Evolutionary conservation across 2,113 vertebrate genomes (phyloP).

Genomic region (Myotis yumanensis): DNA sequence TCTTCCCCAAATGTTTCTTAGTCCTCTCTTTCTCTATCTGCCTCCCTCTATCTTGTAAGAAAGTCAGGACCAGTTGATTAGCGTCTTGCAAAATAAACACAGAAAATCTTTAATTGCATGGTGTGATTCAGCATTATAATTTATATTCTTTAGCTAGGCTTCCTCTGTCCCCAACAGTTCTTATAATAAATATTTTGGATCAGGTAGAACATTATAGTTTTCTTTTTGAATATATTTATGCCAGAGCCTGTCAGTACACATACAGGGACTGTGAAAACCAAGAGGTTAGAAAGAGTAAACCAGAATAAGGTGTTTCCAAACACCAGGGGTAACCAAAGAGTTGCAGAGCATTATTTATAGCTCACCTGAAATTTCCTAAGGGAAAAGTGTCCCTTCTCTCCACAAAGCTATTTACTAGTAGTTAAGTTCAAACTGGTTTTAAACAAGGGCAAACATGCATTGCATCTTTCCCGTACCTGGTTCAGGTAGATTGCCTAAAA

Average conservation of each 20-base stretch:
- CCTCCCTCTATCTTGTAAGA: neutral
- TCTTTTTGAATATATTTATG: constrained; percentile 41
- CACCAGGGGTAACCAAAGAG: neutral
- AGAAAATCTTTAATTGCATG: neutral
- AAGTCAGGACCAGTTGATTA: neutral
- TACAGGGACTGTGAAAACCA: constrained; percentile 6
- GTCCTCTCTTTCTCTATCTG: neutral
- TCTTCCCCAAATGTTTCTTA: neutral
- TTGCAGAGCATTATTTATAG: neutral
- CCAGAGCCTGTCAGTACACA: neutral
- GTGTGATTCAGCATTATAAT: neutral
- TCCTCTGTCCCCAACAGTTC: neutral
- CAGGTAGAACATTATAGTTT: constrained; percentile 27
- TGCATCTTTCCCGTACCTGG: neutral
- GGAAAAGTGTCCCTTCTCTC: neutral
- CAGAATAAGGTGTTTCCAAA: neutral
- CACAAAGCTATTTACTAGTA: neutral
- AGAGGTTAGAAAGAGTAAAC: neutral
- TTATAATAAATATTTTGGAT: constrained; percentile 28
- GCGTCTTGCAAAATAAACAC: constrained; percentile 3
- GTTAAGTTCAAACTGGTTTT: constrained; percentile 18
- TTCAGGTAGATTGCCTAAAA: neutral
- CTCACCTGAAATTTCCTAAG: neutral
- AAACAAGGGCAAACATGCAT: neutral
- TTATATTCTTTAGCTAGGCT: neutral